Conservation (phyloP, 2,888 invertebrate species). For the Eristalis arbustorum region DNA sequence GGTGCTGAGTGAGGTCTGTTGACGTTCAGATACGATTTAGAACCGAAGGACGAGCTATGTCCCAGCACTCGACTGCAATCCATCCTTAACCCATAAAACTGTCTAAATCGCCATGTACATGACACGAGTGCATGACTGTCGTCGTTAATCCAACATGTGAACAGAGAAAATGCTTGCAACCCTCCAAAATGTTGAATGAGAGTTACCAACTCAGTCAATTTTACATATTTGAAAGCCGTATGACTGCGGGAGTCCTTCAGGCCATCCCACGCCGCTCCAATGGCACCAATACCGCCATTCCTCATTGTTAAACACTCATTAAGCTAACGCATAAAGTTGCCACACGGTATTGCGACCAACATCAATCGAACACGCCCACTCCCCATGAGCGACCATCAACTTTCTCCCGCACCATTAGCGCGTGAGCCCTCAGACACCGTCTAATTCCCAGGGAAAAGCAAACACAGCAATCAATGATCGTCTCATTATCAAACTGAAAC, state of each 20-base stretch:
- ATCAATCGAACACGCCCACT: background rate
- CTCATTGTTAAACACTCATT: background rate
- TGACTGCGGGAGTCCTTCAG: background rate
- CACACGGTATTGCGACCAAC: background rate
- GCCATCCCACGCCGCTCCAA: background rate
- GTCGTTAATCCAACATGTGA: too few relatives aligned
- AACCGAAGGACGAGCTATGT: too few relatives aligned
- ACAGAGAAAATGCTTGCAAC: too few relatives aligned
- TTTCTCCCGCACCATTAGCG: background rate
- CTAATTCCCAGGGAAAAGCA: background rate
- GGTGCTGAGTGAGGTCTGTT: too few relatives aligned
- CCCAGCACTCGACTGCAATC: too few relatives aligned
- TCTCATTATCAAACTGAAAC: constrained; percentile 11
- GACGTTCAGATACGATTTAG: too few relatives aligned
- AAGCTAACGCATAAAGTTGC: background rate
- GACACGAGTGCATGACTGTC: too few relatives aligned
- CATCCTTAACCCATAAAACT: too few relatives aligned
- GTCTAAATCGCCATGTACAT: too few relatives aligned
- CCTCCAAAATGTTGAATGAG: background rate
- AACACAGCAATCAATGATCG: background rate
- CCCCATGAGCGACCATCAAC: background rate
- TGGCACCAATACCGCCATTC: background rate
- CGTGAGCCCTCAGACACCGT: background rate
- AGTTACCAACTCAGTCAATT: background rate
- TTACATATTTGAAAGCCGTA: background rate